Base-by-base conservation (phyloP, 2,888 invertebrate species). In the Scaptomyza polygonia region DNA sequence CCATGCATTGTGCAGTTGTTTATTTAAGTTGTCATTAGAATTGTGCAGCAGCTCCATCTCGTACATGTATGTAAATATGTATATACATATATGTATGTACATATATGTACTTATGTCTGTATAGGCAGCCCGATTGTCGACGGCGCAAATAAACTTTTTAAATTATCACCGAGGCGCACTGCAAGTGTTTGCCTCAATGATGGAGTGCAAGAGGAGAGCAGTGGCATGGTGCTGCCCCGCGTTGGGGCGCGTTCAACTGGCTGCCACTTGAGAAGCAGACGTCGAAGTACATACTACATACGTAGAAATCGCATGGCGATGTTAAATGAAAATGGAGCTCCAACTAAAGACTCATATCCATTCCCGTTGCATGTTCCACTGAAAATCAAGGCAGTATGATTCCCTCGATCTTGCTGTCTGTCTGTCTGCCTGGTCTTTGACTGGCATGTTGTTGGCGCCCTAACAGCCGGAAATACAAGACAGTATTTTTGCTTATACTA, bases 11-110 rank as follows among this genome's bases (percentile, higher is more conserved):
- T 79, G 80, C 65, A 21, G 72, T 84, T 82, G 82, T 83, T 83
- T 83, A 86, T 86, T 83, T 86, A 86, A 84, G 85, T 83, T 83
- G 82, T 83, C 82, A 86, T 83, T 83, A 75, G 82, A 83, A 86
- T 84, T 68, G 64, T 65, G 70, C 80, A 65, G 62, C 69, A 74
- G 70, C 61, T 68, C 56, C 78, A 44, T 42, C 52, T 32, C 49
- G 11, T 61, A 34, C 34, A 34, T 11, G 25, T 4, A 25, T 25
- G 25, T 5, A 25, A 3, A 5, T 25, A 9, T 29, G 8, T 34
- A 34, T n/a, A n/a, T 34, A 34, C n/a, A n/a, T 3, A 7, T 36
- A 8, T 14, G 53, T 57, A 59, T 55, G 11, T 61, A n/a, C n/a
- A n/a, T n/a, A n/a, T n/a, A n/a, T n/a, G n/a, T n/a, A n/a, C n/a